A percentile compares a stretch with the other conserved stretches of the same genome.
Conservation (phyloP, 2,797 vertebrate species). For the Cuculus canorus region DNA sequence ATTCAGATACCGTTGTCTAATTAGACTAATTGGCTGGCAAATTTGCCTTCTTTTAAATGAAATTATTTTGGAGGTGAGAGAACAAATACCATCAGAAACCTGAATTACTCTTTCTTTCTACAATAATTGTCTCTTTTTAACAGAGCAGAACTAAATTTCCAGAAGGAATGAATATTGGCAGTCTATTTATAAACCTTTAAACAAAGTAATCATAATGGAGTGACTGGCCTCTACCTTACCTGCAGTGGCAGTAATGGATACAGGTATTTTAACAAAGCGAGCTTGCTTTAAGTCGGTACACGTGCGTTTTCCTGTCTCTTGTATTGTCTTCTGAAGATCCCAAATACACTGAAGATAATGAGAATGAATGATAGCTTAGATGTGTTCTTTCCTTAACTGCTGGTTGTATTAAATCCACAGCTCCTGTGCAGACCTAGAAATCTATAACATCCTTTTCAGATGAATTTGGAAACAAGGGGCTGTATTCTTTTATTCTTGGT, state of each 20-base stretch:
- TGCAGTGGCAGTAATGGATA: not conserved
- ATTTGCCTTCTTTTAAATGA: conserved; percentile 36
- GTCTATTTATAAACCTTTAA: conserved; percentile 20
- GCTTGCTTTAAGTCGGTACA: conserved; percentile 1
- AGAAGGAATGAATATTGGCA: not conserved
- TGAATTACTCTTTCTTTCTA: conserved; percentile 1
- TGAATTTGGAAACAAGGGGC: conserved; percentile 68
- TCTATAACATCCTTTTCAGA: conserved; percentile 75
- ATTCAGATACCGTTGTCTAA: conserved; percentile 20
- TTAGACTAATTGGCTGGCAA: conserved; percentile 31
- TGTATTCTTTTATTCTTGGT: conserved; percentile 72
- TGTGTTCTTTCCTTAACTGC: conserved; percentile 66
- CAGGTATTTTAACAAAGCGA: not conserved
- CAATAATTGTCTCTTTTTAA: conserved; percentile 40
- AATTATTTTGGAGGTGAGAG: conserved; percentile 36
- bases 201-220: not conserved
- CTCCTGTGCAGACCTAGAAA: conserved; percentile 65
- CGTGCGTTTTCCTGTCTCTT: conserved; percentile 32
- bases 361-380: conserved; percentile 60
- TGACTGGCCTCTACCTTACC: not conserved
- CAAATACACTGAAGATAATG: conserved; percentile 24
- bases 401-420: conserved; percentile 65
- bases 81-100: not conserved
- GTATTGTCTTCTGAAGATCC: conserved; percentile 31
- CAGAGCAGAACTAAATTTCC: not conserved